phyloP scores from a whole-genome alignment of 2,797 vertebrate species.

The Premnoplex brunnescens region DNA sequence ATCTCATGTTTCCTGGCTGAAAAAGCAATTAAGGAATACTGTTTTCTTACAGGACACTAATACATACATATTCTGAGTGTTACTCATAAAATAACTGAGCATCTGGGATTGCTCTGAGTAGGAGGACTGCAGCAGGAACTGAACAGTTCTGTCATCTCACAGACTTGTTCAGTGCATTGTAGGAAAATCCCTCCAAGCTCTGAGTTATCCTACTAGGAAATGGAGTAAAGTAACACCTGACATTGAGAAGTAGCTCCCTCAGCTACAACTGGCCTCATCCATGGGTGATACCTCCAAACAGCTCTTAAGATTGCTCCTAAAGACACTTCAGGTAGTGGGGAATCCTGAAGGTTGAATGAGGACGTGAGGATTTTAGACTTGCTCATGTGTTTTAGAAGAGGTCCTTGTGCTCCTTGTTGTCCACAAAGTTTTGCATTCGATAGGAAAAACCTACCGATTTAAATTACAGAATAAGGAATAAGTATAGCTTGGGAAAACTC shows the following conservation, averaged over 20 bases:
- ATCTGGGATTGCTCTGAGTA: neutral
- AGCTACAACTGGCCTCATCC: neutral
- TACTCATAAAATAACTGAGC: neutral
- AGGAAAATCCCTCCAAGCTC: neutral
- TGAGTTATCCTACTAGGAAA: neutral
- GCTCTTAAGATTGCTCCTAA: neutral
- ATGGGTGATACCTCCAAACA: neutral
- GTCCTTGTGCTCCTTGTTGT: fast-evolving
- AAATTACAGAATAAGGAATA: neutral
- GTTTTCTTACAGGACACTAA: neutral
- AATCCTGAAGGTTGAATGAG: neutral
- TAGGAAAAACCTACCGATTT: neutral
- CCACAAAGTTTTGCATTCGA: neutral
- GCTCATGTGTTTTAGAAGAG: neutral
- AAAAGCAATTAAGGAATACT: neutral
- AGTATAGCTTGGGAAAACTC: neutral
- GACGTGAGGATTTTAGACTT: neutral
- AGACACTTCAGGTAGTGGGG: neutral
- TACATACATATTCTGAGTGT: neutral
- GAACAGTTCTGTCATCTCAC: neutral
- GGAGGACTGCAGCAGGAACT: neutral
- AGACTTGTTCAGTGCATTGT: neutral
- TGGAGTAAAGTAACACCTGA: neutral
- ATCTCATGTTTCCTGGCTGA: constrained; percentile 35
- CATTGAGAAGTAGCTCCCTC: neutral